A percentile compares a stretch with the other conserved stretches of the same genome.
phyloP scores from a whole-genome alignment of 2,797 vertebrate genomes.

The Eulemur rubriventer region DNA sequence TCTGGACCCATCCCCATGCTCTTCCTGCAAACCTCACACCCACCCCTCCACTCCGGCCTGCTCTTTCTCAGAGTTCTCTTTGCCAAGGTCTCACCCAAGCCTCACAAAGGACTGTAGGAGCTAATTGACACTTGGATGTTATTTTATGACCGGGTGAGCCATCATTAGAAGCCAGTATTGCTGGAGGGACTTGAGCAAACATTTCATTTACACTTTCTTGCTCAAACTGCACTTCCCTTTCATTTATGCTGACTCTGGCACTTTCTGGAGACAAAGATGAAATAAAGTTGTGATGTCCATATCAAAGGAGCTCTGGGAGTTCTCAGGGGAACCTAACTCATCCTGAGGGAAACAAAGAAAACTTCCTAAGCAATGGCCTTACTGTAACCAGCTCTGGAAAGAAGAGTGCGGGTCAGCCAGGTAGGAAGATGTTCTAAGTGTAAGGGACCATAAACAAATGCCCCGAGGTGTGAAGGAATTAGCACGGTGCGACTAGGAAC shows the following conservation, averaged over 20 bases:
- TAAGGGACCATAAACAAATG: neutral
- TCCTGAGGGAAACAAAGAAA: neutral
- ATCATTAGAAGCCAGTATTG: neutral
- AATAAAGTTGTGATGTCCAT: neutral
- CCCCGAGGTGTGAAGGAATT: neutral
- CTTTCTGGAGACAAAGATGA: neutral
- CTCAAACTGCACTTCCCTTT: neutral
- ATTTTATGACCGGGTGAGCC: neutral
- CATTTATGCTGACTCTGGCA: neutral
- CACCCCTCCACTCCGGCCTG: neutral
- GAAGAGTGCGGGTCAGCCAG: neutral
- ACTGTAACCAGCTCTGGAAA: neutral
- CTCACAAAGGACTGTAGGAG: neutral
- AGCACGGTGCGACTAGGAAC: neutral
- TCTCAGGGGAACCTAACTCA: neutral
- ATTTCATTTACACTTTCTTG: neutral
- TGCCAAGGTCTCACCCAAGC: neutral
- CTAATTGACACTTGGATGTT: neutral
- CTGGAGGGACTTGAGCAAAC: neutral
- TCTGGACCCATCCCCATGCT: neutral
- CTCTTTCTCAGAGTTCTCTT: neutral
- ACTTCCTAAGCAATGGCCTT: neutral
- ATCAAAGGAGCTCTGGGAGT: neutral
- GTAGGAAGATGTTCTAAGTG: neutral
- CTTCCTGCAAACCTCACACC: neutral